These are phyloP conservation scores for Bicyclus anynana DNA, from an alignment of 1,140 invertebrate species.

Conservation along the genomic window DNA sequence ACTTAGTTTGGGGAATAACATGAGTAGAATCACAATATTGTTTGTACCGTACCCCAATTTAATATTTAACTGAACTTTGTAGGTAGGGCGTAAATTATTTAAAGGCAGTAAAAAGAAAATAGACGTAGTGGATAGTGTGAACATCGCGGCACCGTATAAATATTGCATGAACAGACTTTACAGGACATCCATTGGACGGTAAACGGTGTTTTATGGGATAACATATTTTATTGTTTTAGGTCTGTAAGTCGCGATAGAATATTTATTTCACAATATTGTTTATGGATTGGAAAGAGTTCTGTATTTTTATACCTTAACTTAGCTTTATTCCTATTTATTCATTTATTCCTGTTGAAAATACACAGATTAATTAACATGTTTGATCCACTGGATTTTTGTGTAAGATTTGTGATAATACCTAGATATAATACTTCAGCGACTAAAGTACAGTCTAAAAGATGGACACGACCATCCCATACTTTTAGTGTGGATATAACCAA, in stretches of 20 bases:
- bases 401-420: no score
- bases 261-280: constrained; percentile 50
- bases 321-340: no score
- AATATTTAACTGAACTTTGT: constrained; percentile 36
- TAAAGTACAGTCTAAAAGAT: no score
- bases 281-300: constrained; percentile 26
- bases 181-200: constrained; percentile 52
- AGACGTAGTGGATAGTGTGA: constrained; percentile 30
- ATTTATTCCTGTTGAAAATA: no score
- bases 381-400: no score
- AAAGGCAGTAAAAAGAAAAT: constrained; percentile 46
- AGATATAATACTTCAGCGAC: no score
- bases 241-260: constrained; percentile 45
- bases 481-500: no score
- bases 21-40: constrained; percentile 26
- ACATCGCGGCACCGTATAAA: constrained; percentile 42
- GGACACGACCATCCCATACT: no score
- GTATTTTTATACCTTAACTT: background rate
- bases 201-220: constrained; percentile 64
- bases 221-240: constrained; percentile 62
- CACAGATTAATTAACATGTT: no score
- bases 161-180: constrained; percentile 62
- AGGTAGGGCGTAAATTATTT: constrained; percentile 43
- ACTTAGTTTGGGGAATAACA: no score
- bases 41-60: constrained; percentile 21